Conservation (phyloP, 2,797 vertebrate genomes). For the Bufotes viridis region DNA sequence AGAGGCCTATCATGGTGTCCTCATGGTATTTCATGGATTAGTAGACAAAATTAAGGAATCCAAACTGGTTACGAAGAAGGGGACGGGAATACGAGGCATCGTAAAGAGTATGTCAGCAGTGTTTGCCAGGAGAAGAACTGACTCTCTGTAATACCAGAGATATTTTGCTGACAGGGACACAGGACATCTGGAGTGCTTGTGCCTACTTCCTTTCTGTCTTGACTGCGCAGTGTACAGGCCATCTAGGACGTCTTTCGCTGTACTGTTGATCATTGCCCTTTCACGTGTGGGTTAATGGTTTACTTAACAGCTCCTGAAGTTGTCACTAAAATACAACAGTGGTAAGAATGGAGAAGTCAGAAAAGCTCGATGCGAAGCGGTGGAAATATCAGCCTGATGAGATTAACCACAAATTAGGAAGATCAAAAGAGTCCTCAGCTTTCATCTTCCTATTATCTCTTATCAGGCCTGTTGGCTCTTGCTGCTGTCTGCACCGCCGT, state of each 20-base stretch:
- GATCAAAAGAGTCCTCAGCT: conserved; percentile 37
- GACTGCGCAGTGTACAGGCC: neutral
- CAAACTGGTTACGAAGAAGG: conserved; percentile 73
- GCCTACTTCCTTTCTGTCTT: neutral
- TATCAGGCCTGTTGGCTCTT: conserved; percentile 27
- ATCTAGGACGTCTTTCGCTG: neutral
- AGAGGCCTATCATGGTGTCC: conserved; percentile 78
- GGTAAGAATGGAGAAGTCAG: neutral
- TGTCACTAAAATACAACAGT: neutral
- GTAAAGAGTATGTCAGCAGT: conserved; percentile 81
- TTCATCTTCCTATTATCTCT: conserved; percentile 40
- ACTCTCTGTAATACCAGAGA: conserved; percentile 73
- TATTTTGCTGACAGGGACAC: conserved; percentile 15
- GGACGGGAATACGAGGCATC: conserved; percentile 76
- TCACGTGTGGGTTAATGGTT: conserved; percentile 1
- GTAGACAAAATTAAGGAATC: conserved; percentile 74
- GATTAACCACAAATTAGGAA: conserved; percentile 16
- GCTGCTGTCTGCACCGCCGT: neutral
- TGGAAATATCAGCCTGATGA: neutral
- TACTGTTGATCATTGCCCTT: neutral
- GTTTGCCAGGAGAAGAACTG: conserved; percentile 77
- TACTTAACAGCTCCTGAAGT: conserved; percentile 20
- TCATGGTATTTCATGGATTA: conserved; percentile 79
- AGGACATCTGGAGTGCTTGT: conserved; percentile 14
- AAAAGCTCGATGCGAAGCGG: neutral